Conservation (phyloP, 2,797 vertebrate species). For the Clamator glandarius region DNA sequence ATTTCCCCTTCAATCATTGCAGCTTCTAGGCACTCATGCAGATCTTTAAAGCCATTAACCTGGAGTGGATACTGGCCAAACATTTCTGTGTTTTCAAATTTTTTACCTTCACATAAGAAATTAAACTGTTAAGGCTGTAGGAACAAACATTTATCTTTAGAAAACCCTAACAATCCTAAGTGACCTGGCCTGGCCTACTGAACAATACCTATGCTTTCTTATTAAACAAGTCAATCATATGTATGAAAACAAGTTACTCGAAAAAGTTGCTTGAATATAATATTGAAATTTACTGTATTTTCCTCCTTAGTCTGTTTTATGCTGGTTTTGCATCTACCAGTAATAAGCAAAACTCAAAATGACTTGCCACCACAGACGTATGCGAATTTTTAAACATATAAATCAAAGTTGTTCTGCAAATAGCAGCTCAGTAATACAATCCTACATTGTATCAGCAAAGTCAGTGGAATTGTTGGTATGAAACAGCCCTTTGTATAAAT, state of each 20-base stretch:
- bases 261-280: neutral
- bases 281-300: neutral
- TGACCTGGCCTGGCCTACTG: neutral
- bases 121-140: neutral
- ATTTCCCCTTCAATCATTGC: slow-evolving; percentile 99
- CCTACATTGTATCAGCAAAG: neutral
- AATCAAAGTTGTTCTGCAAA: neutral
- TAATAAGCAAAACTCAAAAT: neutral
- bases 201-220: neutral
- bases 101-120: slow-evolving; percentile 86
- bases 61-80: slow-evolving; percentile 99
- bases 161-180: neutral
- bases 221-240: neutral
- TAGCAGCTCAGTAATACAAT: neutral
- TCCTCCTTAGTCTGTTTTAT: neutral
- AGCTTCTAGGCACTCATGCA: slow-evolving; percentile 98
- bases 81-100: slow-evolving; percentile 98
- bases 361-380: neutral
- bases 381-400: neutral
- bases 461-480: neutral
- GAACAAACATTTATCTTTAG: neutral
- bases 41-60: slow-evolving; percentile 97
- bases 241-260: neutral
- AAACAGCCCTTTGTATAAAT: neutral
- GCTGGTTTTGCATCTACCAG: neutral